phyloP scores from a whole-genome alignment of 2,797 vertebrate genomes.

The Hippocampus kuda region DNA sequence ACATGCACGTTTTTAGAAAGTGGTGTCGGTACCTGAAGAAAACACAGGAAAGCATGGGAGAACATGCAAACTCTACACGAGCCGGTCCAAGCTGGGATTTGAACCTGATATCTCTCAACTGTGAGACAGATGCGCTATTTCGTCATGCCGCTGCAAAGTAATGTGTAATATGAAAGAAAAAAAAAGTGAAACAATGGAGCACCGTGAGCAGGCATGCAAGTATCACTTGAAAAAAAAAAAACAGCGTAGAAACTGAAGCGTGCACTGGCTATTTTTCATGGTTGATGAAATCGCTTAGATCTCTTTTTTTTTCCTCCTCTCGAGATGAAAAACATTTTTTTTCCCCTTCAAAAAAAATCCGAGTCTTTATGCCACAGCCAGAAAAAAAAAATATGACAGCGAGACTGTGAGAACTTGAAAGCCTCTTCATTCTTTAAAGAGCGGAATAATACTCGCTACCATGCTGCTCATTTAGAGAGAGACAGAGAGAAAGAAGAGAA shows the following conservation, averaged over 20 bases:
- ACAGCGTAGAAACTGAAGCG: background rate
- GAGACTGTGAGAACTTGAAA: conserved; percentile 4
- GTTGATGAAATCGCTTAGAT: background rate
- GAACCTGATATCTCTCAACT: too few relatives aligned
- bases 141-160: too few relatives aligned
- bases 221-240: background rate
- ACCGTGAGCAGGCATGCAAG: background rate
- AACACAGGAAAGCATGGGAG: too few relatives aligned
- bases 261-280: background rate
- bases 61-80: too few relatives aligned
- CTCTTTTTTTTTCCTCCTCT: background rate
- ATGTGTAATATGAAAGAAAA: too few relatives aligned
- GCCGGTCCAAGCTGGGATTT: too few relatives aligned
- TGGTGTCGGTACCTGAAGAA: too few relatives aligned
- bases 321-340: conserved; percentile 6
- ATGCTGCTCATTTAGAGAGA: conserved; percentile 5
- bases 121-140: too few relatives aligned
- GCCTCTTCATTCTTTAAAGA: conserved; percentile 5
- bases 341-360: too few relatives aligned
- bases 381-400: background rate
- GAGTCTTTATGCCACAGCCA: background rate
- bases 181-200: background rate
- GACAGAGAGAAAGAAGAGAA: background rate
- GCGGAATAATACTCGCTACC: background rate
- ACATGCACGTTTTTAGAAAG: too few relatives aligned